Base-by-base conservation (phyloP, 1,140 invertebrate genomes). In the Teleogryllus occipitalis region DNA sequence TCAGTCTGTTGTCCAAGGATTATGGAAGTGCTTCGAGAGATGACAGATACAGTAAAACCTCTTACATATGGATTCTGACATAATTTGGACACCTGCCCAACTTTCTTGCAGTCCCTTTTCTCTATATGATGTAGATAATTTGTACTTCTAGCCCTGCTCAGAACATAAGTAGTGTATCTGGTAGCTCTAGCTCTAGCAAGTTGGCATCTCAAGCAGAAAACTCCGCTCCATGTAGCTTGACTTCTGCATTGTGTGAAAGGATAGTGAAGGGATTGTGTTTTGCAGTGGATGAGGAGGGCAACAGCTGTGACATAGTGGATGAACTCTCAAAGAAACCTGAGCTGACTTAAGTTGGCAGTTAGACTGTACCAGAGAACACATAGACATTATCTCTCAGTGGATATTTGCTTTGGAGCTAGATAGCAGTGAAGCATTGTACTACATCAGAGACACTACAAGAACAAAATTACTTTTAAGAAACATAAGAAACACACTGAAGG, bases 401-500 rank as follows among this genome's bases (percentile, higher is more conserved):
- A 65, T 65, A 65, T 65, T 65, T 65, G 18, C 54, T 65, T 65
- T 65, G 54, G 54, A 65, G 54, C 54, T 65, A 65, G 54, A 10
- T 65, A 65, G 54, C 54, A 65, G 54, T 65, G 54, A 65, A 65
- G 54, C 54, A 65, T 65, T 65, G 54, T 65, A 14, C 54, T 65
- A 65, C 54, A 14, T 65, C 54, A 65, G 54, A 65, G 54, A 65
- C 54, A 65, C 54, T 65, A 65, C 54, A 65, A 65, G 54, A 65
- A 65, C 54, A 65, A 65, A 65, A 65, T 65, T 65, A 65, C 54
- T 65, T 65, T 65, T 65, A 65, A 65, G 54, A 65, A 65, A 65
- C 54, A 65, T 65, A 65, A 65, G 54, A 65, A 65, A 65, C 54
- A 65, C 54, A 65, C 54, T 65, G 54, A 65, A 65, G 54, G 54